Conservation (phyloP, 1,140 invertebrate genomes). For the Eubasilissa regina region DNA sequence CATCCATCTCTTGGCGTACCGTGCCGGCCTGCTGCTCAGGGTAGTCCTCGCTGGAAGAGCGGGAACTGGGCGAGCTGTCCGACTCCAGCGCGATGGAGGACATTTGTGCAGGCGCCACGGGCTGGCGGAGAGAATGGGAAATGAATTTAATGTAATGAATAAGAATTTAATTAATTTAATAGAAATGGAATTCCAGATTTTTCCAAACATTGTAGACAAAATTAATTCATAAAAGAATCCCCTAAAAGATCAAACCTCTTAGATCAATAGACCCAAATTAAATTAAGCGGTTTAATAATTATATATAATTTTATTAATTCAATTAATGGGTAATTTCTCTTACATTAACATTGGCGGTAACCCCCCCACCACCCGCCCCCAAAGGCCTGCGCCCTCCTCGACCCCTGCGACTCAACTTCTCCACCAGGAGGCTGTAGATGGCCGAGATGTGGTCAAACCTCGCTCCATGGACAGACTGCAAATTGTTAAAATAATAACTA, state of each 20-base stretch:
- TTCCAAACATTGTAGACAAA: too few relatives aligned
- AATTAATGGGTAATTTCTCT: too few relatives aligned
- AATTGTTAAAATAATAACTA: conserved; percentile 34
- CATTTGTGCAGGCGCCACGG: conserved; percentile 36
- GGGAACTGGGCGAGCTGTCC: conserved; percentile 16
- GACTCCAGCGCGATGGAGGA: conserved; percentile 52
- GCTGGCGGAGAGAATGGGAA: not conserved
- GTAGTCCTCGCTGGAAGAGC: conserved; percentile 19
- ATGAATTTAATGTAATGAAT: too few relatives aligned
- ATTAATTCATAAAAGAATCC: too few relatives aligned
- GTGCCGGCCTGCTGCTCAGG: not conserved
- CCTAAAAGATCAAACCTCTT: too few relatives aligned
- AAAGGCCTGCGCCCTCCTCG: conserved; percentile 37
- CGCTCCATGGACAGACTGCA: conserved; percentile 87
- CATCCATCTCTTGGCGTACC: conserved; percentile 50
- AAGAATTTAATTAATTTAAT: too few relatives aligned
- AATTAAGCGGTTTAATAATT: not conserved
- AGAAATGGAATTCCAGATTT: too few relatives aligned
- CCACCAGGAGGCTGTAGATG: conserved; percentile 94
- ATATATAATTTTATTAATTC: too few relatives aligned
- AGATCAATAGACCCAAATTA: not conserved
- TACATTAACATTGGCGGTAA: not conserved
- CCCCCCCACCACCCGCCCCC: conserved; percentile 39
- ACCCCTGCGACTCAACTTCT: conserved; percentile 78
- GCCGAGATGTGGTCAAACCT: conserved; percentile 97